These are phyloP conservation scores for Dolichoris vasculosae DNA, from an alignment of 1,140 invertebrate genomes.

Conservation along the genomic window DNA sequence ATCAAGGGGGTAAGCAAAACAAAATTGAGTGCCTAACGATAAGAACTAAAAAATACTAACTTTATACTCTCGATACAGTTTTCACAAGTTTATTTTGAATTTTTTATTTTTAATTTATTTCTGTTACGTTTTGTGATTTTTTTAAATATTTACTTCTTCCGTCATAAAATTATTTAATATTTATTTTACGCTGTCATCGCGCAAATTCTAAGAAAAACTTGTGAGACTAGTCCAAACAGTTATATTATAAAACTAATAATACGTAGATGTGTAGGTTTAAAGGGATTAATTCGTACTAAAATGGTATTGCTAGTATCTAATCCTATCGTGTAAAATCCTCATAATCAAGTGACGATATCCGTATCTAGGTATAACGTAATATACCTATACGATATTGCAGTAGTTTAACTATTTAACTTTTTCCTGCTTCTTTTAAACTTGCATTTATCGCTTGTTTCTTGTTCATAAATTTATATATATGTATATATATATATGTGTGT, in stretches of 20 bases:
- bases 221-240: background rate
- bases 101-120: background rate
- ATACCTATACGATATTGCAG: constrained; percentile 27
- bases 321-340: background rate
- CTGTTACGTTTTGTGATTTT: no score
- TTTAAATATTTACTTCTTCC: background rate
- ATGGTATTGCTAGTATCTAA: constrained; percentile 13
- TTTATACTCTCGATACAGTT: constrained; percentile 13
- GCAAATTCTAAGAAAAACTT: constrained; percentile 25
- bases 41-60: constrained; percentile 37
- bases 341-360: constrained; percentile 7
- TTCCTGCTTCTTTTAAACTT: background rate
- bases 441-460: background rate
- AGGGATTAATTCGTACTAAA: constrained; percentile 30
- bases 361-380: constrained; percentile 4
- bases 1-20: constrained; percentile 90
- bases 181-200: background rate
- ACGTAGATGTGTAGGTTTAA: background rate
- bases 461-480: background rate
- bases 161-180: background rate
- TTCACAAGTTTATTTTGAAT: background rate
- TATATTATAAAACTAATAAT: background rate
- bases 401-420: constrained; percentile 34
- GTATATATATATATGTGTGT: background rate
- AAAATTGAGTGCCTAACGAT: constrained; percentile 16